Evolutionary conservation across 1,140 invertebrate species (phyloP).

Genomic region (Hycleus cichorii): DNA sequence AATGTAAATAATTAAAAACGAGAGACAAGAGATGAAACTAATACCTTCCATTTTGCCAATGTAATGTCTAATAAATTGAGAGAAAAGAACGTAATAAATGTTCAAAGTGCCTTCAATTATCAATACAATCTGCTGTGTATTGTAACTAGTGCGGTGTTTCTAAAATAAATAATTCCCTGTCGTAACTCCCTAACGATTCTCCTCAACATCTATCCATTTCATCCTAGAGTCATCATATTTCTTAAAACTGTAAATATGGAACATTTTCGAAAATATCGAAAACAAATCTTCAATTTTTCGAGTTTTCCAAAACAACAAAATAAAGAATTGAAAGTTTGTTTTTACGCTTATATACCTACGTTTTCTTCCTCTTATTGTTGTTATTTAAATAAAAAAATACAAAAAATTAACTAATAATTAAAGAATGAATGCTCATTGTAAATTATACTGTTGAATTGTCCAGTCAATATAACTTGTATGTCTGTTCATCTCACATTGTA

Average conservation of each 20-base stretch:
- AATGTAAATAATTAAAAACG: slow-evolving; percentile 26
- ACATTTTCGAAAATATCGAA: too few species aligned
- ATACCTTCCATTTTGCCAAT: slow-evolving; percentile 42
- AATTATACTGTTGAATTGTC: slow-evolving; percentile 39
- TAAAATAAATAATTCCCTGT: too few species aligned
- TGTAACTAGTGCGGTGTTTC: slow-evolving; percentile 19
- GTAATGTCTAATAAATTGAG: slow-evolving; percentile 22
- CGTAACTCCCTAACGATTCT: too few species aligned
- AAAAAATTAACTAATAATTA: slow-evolving; percentile 1
- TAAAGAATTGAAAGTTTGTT: not conserved
- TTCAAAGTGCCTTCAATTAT: slow-evolving; percentile 40
- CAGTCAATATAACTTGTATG: slow-evolving; percentile 41
- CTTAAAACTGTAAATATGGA: too few species aligned
- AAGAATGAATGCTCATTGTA: slow-evolving; percentile 39
- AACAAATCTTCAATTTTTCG: too few species aligned
- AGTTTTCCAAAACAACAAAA: too few species aligned
- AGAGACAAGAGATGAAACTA: slow-evolving; percentile 30
- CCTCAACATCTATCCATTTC: too few species aligned
- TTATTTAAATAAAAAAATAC: not conserved
- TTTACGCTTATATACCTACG: slow-evolving; percentile 6
- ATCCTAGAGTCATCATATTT: too few species aligned
- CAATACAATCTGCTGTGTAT: slow-evolving; percentile 35
- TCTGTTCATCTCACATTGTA: slow-evolving; percentile 39
- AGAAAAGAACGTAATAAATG: slow-evolving; percentile 24
- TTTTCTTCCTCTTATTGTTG: slow-evolving; percentile 13